phyloP scores from a whole-genome alignment of 2,888 invertebrate species.

The Calameuta idolon region DNA sequence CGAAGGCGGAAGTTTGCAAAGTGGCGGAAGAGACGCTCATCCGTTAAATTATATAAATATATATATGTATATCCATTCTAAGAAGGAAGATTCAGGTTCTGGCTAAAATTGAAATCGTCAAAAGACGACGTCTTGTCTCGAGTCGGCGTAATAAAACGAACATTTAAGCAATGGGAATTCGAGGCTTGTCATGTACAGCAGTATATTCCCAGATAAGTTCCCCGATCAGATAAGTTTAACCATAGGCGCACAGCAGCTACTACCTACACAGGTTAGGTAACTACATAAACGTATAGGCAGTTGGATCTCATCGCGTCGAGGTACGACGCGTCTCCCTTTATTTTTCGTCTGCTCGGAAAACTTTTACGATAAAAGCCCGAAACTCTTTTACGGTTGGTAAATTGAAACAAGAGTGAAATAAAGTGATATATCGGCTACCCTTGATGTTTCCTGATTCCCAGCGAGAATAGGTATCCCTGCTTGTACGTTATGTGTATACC shows the following conservation, averaged over 20 bases:
- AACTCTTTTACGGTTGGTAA: conserved; percentile 46
- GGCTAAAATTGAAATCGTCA: background rate
- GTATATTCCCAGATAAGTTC: background rate
- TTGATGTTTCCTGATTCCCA: background rate
- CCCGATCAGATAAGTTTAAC: background rate
- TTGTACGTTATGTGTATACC: background rate
- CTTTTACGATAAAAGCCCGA: conserved; percentile 48
- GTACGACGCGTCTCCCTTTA: conserved; percentile 1
- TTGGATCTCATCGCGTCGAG: conserved; percentile 4
- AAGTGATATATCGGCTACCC: conserved; percentile 28
- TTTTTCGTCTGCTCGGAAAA: conserved; percentile 28
- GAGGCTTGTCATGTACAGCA: background rate
- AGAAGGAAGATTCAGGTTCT: background rate
- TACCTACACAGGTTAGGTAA: background rate
- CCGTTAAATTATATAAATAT: background rate
- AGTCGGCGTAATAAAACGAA: background rate
- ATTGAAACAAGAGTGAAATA: conserved; percentile 49
- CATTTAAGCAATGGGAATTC: background rate
- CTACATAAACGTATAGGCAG: background rate
- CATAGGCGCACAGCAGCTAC: background rate
- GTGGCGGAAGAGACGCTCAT: background rate
- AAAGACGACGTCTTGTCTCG: background rate
- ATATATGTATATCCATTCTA: background rate
- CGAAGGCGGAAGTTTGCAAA: conserved; percentile 2
- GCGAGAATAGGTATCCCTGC: background rate